Conservation (phyloP, 2,113 vertebrate species). For the Anser cygnoides region DNA sequence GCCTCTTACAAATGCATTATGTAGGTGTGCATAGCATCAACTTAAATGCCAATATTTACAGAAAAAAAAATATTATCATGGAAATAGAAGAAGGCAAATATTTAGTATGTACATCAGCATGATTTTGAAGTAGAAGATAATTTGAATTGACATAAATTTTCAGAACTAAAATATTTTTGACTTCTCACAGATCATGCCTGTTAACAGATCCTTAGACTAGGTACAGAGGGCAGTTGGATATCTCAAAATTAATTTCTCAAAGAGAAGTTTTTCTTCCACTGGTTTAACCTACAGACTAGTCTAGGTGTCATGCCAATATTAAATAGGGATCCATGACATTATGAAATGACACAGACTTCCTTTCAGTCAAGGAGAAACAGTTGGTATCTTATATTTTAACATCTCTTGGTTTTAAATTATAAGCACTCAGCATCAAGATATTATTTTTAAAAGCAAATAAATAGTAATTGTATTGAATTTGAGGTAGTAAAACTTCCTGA, state of each 20-base stretch:
- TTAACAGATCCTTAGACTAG: not conserved
- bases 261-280: not conserved
- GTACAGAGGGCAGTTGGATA: not conserved
- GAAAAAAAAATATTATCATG: not conserved
- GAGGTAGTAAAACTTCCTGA: not conserved
- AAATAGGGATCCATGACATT: not conserved
- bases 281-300: not conserved
- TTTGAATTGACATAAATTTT: not conserved
- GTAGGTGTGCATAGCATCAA: not conserved
- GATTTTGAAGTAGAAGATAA: slow-evolving; percentile 2
- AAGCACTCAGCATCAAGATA: not conserved
- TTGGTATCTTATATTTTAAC: not conserved
- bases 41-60: slow-evolving; percentile 13
- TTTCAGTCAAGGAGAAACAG: not conserved
- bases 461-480: not conserved
- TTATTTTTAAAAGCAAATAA: not conserved
- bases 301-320: not conserved
- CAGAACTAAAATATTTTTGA: not conserved
- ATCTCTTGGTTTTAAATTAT: not conserved
- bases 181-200: not conserved
- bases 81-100: not conserved
- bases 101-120: not conserved
- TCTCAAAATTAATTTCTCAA: not conserved
- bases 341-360: not conserved
- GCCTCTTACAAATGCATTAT: slow-evolving; percentile 24